phyloP scores from a whole-genome alignment of 2,797 vertebrate genomes.

The Novumbra hubbsi region DNA sequence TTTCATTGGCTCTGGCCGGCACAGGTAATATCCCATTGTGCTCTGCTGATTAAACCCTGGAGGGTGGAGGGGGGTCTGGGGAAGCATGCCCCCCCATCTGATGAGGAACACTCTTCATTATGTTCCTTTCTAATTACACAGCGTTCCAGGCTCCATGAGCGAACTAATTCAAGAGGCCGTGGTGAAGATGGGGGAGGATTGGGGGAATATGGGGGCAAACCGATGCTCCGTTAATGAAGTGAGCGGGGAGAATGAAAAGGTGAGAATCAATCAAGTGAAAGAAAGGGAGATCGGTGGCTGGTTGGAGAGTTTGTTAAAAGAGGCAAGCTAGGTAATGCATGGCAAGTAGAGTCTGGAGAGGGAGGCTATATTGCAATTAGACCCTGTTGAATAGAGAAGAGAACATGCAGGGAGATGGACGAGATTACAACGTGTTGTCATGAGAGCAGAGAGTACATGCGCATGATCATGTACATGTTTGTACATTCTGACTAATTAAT shows the following conservation, averaged over 20 bases:
- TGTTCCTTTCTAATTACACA: conserved; percentile 65
- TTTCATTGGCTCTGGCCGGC: conserved; percentile 31
- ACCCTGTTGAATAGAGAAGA: neutral
- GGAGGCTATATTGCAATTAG: neutral
- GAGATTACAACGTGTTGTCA: conserved; percentile 56
- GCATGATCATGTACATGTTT: conserved; percentile 40
- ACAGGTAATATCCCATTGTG: conserved; percentile 64
- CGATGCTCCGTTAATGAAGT: conserved; percentile 69
- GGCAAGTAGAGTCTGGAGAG: conserved; percentile 53
- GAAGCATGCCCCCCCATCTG: conserved; percentile 24
- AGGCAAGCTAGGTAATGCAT: conserved; percentile 43
- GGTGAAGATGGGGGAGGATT: conserved; percentile 37
- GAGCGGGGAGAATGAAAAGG: conserved; percentile 71
- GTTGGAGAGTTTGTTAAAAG: conserved; percentile 53
- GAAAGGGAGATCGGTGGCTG: conserved; percentile 53
- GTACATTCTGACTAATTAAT: conserved; percentile 47
- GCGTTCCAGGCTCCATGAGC: neutral
- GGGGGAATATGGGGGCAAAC: conserved; percentile 36
- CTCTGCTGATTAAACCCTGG: conserved; percentile 63
- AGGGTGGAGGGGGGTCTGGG: conserved; percentile 31
- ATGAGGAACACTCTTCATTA: conserved; percentile 67
- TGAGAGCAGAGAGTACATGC: conserved; percentile 35
- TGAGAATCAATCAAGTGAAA: conserved; percentile 74
- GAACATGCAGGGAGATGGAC: conserved; percentile 17
- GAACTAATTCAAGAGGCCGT: conserved; percentile 11